Conservation (phyloP, 1,140 invertebrate genomes). For the Maconellicoccus hirsutus region DNA sequence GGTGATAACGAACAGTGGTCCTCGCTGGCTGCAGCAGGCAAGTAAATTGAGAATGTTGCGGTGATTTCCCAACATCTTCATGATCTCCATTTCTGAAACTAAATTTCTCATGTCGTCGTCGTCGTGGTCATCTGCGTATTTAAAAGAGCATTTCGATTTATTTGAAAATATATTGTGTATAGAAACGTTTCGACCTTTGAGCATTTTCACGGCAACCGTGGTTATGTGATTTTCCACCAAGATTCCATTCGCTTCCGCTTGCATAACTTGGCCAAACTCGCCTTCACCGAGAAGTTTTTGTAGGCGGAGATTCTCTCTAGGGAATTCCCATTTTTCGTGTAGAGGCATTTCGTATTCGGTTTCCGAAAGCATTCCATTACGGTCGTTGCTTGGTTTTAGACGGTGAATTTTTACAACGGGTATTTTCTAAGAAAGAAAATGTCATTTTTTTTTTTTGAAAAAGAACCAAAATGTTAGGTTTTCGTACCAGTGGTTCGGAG, state of each 20-base stretch:
- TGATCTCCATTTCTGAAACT: conserved; percentile 96
- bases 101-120: conserved; percentile 93
- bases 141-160: background rate
- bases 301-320: conserved; percentile 57
- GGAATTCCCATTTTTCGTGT: conserved; percentile 84
- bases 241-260: conserved; percentile 63
- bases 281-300: conserved; percentile 82
- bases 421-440: conserved; percentile 49
- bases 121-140: conserved; percentile 72
- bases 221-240: conserved; percentile 51
- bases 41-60: conserved; percentile 94
- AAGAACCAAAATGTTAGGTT: too few relatives aligned
- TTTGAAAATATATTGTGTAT: background rate
- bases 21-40: conserved; percentile 90
- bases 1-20: conserved; percentile 90
- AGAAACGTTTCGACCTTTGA: conserved; percentile 67
- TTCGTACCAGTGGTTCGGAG: too few relatives aligned
- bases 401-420: conserved; percentile 77
- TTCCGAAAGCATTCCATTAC: conserved; percentile 42
- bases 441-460: too few relatives aligned
- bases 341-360: conserved; percentile 89
- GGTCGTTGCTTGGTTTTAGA: conserved; percentile 44
- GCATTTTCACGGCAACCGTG: conserved; percentile 94
- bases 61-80: conserved; percentile 96
- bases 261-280: conserved; percentile 86